Percentiles rank a stretch among this genome's conserved stretches.
These are phyloP conservation scores for Promerops cafer DNA, from an alignment of 2,113 vertebrate species.

Conservation along the genomic window DNA sequence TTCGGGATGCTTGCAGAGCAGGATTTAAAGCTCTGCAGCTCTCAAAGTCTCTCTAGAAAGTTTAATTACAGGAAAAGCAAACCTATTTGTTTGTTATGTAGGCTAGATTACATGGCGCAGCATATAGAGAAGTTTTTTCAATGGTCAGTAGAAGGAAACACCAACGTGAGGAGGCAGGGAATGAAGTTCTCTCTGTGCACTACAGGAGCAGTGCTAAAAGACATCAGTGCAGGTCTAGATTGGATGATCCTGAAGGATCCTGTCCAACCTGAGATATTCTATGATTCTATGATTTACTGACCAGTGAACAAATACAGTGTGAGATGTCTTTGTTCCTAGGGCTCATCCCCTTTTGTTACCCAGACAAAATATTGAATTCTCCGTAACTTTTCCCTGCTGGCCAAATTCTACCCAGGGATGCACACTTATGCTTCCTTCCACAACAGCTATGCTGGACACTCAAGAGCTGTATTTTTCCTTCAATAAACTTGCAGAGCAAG, in stretches of 20 bases:
- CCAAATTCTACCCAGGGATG: neutral
- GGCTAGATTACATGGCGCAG: neutral
- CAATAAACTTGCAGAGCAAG: neutral
- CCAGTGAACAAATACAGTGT: neutral
- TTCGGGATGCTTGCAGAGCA: neutral
- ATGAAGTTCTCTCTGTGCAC: neutral
- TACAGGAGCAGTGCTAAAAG: fast-evolving
- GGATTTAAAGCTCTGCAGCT: neutral
- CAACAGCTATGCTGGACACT: neutral
- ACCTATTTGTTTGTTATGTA: neutral
- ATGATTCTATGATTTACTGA: neutral
- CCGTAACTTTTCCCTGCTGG: neutral
- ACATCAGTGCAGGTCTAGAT: neutral
- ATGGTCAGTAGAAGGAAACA: neutral
- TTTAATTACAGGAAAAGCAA: constrained; percentile 13
- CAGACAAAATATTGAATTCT: neutral
- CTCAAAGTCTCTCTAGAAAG: neutral
- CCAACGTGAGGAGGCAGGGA: neutral
- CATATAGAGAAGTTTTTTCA: neutral
- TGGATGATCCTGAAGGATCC: neutral
- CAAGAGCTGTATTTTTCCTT: neutral
- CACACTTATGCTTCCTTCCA: fast-evolving
- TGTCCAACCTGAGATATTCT: neutral
- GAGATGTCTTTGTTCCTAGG: neutral
- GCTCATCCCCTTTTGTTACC: neutral